Evolutionary conservation across 1,140 invertebrate genomes (phyloP), one percentile per base, ranked within the genome.

Genomic region (Danaus melanippus): DNA sequence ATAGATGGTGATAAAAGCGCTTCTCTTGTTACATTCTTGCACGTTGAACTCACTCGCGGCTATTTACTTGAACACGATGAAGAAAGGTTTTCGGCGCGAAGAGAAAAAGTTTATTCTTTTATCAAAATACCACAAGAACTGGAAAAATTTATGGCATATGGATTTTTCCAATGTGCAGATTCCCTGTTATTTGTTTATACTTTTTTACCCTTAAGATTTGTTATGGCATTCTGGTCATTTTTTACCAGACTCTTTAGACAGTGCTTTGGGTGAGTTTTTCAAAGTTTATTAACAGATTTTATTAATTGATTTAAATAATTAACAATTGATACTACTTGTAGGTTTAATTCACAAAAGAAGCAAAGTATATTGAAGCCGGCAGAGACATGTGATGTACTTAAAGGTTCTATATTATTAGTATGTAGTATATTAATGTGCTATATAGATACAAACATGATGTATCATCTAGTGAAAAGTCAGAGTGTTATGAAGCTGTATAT

Each of bases 401-500:
- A 99, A 88, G 95, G 96, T 5, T 88, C 94, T 45, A 93, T 99
- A 47, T 90, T 99, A 66, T 88, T 98, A 57, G 79, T 93, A 21
- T 96, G 95, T 69, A 95, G 93, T 77, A 88, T 94, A 53, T 87
- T 97, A 40, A 94, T 98, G 87, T 93, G 93, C 61, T 94, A 95
- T 70, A 92, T 99, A 53, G 98, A 99, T 80, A 98, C 97, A 9
- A 98, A 98, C 61, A 96, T 99, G 89, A 93, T 99, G 89, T 99
- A 99, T 87, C 98, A 99, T 87, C 89, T 99, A 62, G 98, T 99
- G 21, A 97, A 99, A 83, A 98, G 96, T 72, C 98, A 99, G 79
- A 98, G 97, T 52, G 96, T 99, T 48, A 99, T 99, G 76, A 99
- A 99, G 81, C 88, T 99, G 47, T 99, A 99, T 80, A 98, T 99